Conservation (phyloP, 2,888 invertebrate species). For the Idaea aversata region DNA sequence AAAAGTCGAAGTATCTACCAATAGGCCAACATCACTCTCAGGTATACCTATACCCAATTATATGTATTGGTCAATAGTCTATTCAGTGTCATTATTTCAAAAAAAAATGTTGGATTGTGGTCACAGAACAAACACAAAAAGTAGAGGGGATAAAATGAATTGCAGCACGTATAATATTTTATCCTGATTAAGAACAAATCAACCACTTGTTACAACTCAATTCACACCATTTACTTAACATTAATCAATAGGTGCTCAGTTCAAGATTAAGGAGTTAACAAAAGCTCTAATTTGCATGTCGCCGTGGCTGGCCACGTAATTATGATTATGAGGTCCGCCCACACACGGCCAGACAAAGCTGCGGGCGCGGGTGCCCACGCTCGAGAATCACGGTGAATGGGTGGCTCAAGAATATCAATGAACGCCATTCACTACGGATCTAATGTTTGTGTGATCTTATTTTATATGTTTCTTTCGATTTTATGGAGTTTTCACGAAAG, state of each 20-base stretch:
- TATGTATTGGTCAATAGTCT: no score
- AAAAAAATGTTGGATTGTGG: no score
- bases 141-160: no score
- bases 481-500: neutral
- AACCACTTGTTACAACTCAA: neutral
- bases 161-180: no score
- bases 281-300: conserved; percentile 41
- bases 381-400: conserved; percentile 32
- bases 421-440: conserved; percentile 11
- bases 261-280: neutral
- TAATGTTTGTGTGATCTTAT: neutral
- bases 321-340: conserved; percentile 43
- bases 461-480: neutral
- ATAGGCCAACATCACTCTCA: no score
- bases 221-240: neutral
- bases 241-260: neutral
- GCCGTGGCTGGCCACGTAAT: conserved; percentile 33
- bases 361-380: conserved; percentile 44
- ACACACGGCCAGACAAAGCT: conserved; percentile 31
- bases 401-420: conserved; percentile 28
- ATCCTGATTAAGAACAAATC: neutral
- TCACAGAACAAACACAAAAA: no score
- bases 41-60: no score
- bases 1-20: no score
- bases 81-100: no score